Base-by-base conservation (phyloP, 2,888 invertebrate species). In the Heliconius cydno region DNA sequence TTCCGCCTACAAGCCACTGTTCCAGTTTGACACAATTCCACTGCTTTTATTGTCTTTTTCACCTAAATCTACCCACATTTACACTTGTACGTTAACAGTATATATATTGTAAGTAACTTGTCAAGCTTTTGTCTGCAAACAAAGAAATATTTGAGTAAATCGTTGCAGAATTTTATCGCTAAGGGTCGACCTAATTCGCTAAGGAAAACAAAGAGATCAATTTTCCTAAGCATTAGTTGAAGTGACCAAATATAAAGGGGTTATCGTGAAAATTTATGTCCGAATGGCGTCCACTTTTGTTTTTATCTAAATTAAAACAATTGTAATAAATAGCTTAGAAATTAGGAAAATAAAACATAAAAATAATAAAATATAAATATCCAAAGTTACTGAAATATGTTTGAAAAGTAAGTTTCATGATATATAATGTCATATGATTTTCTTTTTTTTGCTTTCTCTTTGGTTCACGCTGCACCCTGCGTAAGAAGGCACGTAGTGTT, bases 201-300 rank as follows among this genome's bases (percentile, higher is more conserved):
- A 22, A 46, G 71, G 77, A 38, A 70, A 67, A 79, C 41, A 70
- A 80, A 77, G 74, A 68, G 74, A 75, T 80, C 76, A 78, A 72
- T 80, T 80, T 78, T 76, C 80, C 30, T 80, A 78, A 80, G 80
- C 75, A 74, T 71, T 71, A 74, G 78, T 75, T 57, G 76, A 57
- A 80, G 80, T 65, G 78, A 57, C 71, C 57, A 78, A 78, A 70
- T 78, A 63, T 80, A 78, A 79, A 80, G 63, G 71, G 80, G 75
- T 80, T 76, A 80, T 80, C 78, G 60, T 79, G 34, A 41, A 72
- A 79, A 80, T 80, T 78, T 76, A 80, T 72, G 22, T 74, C 15
- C n/a, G 38, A 22, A 30, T 28, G 25, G 67, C 60, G 41, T 73
- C 41, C 9, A 25, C 41, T 41, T 74, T 74, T 34, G 10, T 73